Conservation (phyloP, 2,113 vertebrate genomes). For the Carassius gibelio region DNA sequence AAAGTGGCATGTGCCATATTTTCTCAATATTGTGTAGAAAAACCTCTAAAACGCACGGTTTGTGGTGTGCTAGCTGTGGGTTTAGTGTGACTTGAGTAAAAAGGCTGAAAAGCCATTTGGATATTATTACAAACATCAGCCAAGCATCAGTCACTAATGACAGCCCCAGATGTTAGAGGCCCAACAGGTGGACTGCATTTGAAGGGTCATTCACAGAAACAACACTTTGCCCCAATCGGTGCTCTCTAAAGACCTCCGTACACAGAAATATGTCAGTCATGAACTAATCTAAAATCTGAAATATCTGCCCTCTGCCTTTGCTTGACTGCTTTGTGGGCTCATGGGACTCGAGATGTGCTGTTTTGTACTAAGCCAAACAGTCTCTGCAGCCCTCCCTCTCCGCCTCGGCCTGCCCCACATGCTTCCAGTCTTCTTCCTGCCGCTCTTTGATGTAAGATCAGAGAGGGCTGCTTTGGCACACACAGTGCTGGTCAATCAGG, state of each 20-base stretch:
- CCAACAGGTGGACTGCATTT: slow-evolving; percentile 49
- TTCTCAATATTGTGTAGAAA: slow-evolving; percentile 2
- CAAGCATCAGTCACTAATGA: slow-evolving; percentile 42
- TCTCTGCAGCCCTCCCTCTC: background rate
- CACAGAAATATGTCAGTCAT: background rate
- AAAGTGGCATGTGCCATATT: background rate
- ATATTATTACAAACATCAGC: slow-evolving; percentile 43
- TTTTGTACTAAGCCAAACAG: slow-evolving; percentile 31
- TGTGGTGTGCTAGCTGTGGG: background rate
- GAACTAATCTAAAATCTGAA: background rate
- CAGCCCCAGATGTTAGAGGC: slow-evolving; percentile 44
- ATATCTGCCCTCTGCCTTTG: slow-evolving; percentile 66
- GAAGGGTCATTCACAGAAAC: slow-evolving; percentile 51
- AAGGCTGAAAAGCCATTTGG: slow-evolving; percentile 33
- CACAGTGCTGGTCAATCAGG: slow-evolving; percentile 71
- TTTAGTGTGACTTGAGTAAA: slow-evolving; percentile 28
- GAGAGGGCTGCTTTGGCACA: slow-evolving; percentile 57
- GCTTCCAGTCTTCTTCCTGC: slow-evolving; percentile 24
- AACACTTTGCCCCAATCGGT: background rate
- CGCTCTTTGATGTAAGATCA: slow-evolving; percentile 67
- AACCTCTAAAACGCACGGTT: background rate
- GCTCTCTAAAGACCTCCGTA: background rate
- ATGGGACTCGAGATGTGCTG: slow-evolving; percentile 61
- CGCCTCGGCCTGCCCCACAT: background rate
- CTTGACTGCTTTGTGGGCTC: slow-evolving; percentile 74